Percentiles rank a stretch among this genome's conserved stretches.
These are phyloP conservation scores for Cricetomys ansorgei DNA, from an alignment of 2,113 vertebrate species.

Conservation along the genomic window DNA sequence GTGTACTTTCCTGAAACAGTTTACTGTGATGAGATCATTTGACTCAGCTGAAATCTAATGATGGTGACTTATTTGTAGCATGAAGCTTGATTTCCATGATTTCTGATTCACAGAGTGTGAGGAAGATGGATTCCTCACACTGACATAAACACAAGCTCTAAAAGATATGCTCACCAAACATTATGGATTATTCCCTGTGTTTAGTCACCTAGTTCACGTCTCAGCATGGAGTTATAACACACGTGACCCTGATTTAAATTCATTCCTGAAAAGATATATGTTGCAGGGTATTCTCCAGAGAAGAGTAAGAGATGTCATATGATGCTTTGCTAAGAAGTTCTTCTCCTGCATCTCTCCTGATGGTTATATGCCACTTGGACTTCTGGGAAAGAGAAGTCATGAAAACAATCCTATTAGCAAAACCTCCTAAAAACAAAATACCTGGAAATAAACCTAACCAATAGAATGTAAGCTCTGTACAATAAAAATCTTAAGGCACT, in stretches of 20 bases:
- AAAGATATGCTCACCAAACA: background rate
- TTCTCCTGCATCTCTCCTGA: too few relatives aligned
- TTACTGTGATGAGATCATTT: background rate
- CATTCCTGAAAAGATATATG: background rate
- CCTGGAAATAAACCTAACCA: background rate
- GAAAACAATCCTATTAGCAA: background rate
- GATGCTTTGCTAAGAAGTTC: too few relatives aligned
- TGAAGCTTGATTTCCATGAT: background rate
- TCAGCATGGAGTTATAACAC: background rate
- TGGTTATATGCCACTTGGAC: too few relatives aligned
- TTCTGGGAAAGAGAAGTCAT: background rate
- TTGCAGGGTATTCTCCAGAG: too few relatives aligned
- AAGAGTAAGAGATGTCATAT: too few relatives aligned
- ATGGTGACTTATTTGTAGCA: background rate
- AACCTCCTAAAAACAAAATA: background rate
- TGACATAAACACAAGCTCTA: background rate
- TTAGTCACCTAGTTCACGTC: background rate
- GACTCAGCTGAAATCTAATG: background rate
- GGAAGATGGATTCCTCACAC: background rate
- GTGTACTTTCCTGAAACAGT: background rate
- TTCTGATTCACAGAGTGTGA: background rate
- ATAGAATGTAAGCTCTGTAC: background rate
- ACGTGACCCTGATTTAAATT: background rate
- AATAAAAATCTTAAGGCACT: background rate
- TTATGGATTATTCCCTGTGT: background rate